These are phyloP conservation scores for Xyliphius kryptos DNA, from an alignment of 2,113 vertebrate species.

Conservation along the genomic window DNA sequence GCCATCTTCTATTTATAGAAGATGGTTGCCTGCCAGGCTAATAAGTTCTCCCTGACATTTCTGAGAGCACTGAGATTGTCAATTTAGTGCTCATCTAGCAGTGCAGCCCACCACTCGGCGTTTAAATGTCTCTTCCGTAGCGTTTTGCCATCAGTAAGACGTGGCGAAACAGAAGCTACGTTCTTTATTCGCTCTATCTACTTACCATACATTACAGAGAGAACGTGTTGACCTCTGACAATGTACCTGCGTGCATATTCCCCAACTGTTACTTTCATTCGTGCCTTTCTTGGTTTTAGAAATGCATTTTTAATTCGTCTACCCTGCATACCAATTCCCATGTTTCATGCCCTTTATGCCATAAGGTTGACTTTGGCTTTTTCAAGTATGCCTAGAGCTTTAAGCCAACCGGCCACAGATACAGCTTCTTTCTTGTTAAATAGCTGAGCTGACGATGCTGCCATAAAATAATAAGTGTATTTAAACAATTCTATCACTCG, in stretches of 20 bases:
- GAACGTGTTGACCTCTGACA: too few relatives aligned
- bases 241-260: neutral
- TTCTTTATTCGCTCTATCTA: conserved; percentile 16
- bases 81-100: conserved; percentile 40
- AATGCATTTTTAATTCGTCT: neutral
- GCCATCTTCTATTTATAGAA: conserved; percentile 57
- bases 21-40: conserved; percentile 46
- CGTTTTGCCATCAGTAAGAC: conserved; percentile 27
- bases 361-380: neutral
- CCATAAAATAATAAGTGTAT: conserved; percentile 28
- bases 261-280: neutral
- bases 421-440: conserved; percentile 18
- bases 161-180: conserved; percentile 27
- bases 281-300: neutral
- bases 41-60: conserved; percentile 56
- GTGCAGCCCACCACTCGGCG: conserved; percentile 26
- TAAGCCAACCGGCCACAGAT: conserved; percentile 13
- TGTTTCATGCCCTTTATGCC: neutral
- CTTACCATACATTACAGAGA: neutral
- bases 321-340: neutral
- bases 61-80: conserved; percentile 42
- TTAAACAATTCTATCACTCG: conserved; percentile 9
- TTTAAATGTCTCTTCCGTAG: conserved; percentile 26
- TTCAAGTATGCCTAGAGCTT: conserved; percentile 9
- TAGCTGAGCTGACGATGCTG: conserved; percentile 5